Conservation (phyloP, 2,888 invertebrate species). For the Idaea straminata region DNA sequence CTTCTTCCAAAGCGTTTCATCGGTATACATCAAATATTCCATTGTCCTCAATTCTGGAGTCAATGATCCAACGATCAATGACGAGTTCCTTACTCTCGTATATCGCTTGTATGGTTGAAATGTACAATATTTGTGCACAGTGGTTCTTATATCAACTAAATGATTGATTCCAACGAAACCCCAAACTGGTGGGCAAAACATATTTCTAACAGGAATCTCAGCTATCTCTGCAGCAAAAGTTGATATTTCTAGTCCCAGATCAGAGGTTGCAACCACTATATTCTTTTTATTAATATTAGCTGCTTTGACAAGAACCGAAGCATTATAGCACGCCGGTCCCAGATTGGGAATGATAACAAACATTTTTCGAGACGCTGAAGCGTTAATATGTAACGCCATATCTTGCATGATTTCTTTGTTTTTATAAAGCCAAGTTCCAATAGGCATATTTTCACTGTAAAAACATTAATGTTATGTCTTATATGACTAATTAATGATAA, state of each 20-base stretch:
- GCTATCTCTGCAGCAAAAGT: conserved; percentile 62
- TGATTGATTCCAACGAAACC: conserved; percentile 81
- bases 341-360: conserved; percentile 75
- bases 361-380: conserved; percentile 65
- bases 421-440: conserved; percentile 60
- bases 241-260: conserved; percentile 74
- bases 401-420: conserved; percentile 60
- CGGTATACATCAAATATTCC: conserved; percentile 70
- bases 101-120: conserved; percentile 75
- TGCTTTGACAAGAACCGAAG: conserved; percentile 65
- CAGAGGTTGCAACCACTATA: conserved; percentile 80
- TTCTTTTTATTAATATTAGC: conserved; percentile 64
- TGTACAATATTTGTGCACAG: conserved; percentile 74
- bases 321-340: conserved; percentile 81
- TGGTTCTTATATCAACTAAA: conserved; percentile 76
- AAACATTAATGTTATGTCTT: not conserved
- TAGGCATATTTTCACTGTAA: conserved; percentile 48
- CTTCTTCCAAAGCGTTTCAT: conserved; percentile 58
- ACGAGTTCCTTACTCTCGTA: conserved; percentile 68
- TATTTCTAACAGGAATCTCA: conserved; percentile 65
- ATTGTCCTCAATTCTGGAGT: conserved; percentile 76
- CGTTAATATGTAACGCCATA: conserved; percentile 73
- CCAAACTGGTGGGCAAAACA: conserved; percentile 83
- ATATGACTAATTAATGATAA: too few species aligned
- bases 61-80: conserved; percentile 71